A percentile compares a stretch with the other conserved stretches of the same genome.
These are phyloP conservation scores for Bembecia ichneumoniformis DNA, from an alignment of 2,888 invertebrate species.

Conservation along the genomic window DNA sequence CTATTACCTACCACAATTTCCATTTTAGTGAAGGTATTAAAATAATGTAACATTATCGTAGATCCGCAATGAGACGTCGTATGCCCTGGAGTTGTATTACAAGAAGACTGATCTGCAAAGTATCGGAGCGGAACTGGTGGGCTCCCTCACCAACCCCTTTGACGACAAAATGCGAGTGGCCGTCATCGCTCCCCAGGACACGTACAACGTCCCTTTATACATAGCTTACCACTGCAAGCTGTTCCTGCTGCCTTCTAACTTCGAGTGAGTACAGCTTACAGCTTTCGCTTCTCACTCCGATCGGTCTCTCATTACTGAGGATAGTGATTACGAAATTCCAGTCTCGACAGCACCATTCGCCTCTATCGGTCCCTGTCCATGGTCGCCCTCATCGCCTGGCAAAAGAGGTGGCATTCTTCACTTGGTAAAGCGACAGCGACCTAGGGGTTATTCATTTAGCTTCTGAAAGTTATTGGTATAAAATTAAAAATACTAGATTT, in stretches of 20 bases:
- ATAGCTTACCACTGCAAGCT: conserved; percentile 87
- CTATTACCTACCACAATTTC: no score
- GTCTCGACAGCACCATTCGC: no score
- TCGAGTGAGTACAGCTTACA: conserved; percentile 74
- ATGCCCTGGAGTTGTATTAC: conserved; percentile 81
- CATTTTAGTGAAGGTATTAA: no score
- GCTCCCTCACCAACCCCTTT: conserved; percentile 81
- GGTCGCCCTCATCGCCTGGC: no score
- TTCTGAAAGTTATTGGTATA: background rate
- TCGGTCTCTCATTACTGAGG: background rate
- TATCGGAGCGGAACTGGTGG: conserved; percentile 74
- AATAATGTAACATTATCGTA: conserved; percentile 29
- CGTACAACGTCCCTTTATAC: conserved; percentile 82
- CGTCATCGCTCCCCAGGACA: conserved; percentile 81
- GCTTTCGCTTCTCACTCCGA: background rate
- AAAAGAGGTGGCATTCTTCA: no score
- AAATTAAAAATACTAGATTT: no score
- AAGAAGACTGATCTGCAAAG: conserved; percentile 79
- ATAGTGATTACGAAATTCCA: background rate
- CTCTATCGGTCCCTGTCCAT: no score
- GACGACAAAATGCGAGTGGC: conserved; percentile 81
- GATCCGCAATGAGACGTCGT: conserved; percentile 84
- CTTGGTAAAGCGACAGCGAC: no score
- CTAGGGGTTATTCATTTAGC: conserved; percentile 2
- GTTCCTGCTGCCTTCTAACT: conserved; percentile 80